Base-by-base conservation (phyloP, 2,888 invertebrate species). In the Coelinius sp. region DNA sequence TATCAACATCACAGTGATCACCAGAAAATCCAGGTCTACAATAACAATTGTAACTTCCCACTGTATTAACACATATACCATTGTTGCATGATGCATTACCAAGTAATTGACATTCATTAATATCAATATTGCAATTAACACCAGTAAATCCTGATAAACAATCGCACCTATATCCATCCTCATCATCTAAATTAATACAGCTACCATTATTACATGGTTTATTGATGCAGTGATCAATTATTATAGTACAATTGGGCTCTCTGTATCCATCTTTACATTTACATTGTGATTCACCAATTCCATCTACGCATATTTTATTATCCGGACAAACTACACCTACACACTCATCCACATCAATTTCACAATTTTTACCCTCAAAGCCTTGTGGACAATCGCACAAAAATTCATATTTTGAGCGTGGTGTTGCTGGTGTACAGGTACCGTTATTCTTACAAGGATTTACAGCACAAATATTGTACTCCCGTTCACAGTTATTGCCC, bases 1-100 rank as follows among this genome's bases (percentile, higher is more conserved):
- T 94, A 87, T 97, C 94, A 70, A 93, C 91, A 82, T 95, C 93
- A 86, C 97, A 97, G 77, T 92, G 91, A 81, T 93, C 91, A 17
- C 97, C 97, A 12, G 96, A 95, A 86, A 92, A 96, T 1, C 97
- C 97, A n/a, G 95, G 95, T 65, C 91, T 91, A 86, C 97, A 97
- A 82, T 93, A 94, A 86, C 97, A 97, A 82, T 94, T 93, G 88
- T 93, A 96, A 73, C 93, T 92, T 56, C 95, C 95, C 17, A 90
- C 89, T 8, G 88, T 91, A 85, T 96, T 96, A 31, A 94, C 89
- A 86, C 96, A 97, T 73, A 96, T 94, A 24, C 96, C 96, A 81
- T 94, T 90, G 80, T 94, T 93, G 85, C 96, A 96, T 75, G 94
- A 90, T 69, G 91, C 90, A 53, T 89, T 89, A 52, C 89, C 89